Evolutionary conservation across 2,888 invertebrate genomes (phyloP), one percentile per base, ranked within the genome.

Genomic region (Electrophaes corylata): DNA sequence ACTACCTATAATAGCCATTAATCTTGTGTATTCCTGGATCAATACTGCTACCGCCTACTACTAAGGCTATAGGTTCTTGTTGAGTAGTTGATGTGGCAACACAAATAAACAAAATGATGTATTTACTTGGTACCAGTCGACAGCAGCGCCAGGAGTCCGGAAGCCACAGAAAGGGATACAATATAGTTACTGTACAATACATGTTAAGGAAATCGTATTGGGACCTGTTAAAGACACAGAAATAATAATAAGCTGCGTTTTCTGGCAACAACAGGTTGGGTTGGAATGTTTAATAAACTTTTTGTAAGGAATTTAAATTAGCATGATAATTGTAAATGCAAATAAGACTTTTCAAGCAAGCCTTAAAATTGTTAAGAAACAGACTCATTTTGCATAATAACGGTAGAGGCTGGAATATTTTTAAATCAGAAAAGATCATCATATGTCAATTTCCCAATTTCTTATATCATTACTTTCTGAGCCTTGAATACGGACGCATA

Each of bases 61-160:
- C 6, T 4, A 23, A 23, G 1, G 23, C 4, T 23, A 1, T 31
- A 20, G 20, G 14, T 44, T 48, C 43, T 44, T 26, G 41, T 51
- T 50, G 37, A 23, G 43, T 26, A 37, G 35, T 45, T 49, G 40
- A 55, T 54, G 64, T 67, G 72, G 73, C 70, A 72, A 70, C 66
- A 62, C 60, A 52, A 65, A 64, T 71, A 64, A 60, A 58, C 45
- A 50, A 49, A 37, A 37, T 37, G 16, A 46, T 55, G 37, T 37
- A 40, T 64, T 59, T 77, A 95, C 85, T 96, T 95, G 67, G 95
- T 95, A 79, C 97, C 97, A 49, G 99, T 99, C n/a, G 99, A 99
- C 72, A 99, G 94, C 55, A 99, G 93, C 40, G 99, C 99, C 71
- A 99, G 92, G 12, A 98, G 92, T 64, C 98, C 98, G 60, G 98